Percentiles rank a stretch among this genome's conserved stretches.
Conservation (phyloP, 1,140 invertebrate genomes). For the Reticulitermes speratus region DNA sequence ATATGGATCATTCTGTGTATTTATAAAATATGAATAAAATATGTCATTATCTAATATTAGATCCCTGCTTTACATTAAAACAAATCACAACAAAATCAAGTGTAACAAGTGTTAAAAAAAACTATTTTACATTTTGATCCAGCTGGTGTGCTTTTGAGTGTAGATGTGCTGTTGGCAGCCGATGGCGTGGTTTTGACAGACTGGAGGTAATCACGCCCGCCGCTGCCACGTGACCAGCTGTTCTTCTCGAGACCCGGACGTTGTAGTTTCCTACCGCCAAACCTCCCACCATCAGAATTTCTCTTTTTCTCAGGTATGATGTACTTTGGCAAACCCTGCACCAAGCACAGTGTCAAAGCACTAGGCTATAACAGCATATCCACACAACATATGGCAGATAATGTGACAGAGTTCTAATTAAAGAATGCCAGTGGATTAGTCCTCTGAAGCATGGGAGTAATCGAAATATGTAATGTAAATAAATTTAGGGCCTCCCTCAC, state of each 20-base stretch:
- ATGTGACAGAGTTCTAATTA: no score
- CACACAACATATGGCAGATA: no score
- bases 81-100: neutral
- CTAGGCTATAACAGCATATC: no score
- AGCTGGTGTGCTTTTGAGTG: slow-evolving; percentile 8
- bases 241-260: slow-evolving; percentile 34
- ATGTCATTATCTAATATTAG: no score
- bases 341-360: neutral
- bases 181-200: neutral
- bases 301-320: slow-evolving; percentile 62
- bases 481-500: no score
- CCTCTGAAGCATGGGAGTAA: no score
- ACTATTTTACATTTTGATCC: slow-evolving; percentile 6
- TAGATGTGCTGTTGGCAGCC: neutral
- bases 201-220: neutral
- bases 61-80: neutral
- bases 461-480: no score
- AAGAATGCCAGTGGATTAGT: no score
- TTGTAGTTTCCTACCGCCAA: slow-evolving; percentile 27
- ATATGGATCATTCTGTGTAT: no score
- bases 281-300: slow-evolving; percentile 31
- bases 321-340: slow-evolving; percentile 68
- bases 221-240: slow-evolving; percentile 33
- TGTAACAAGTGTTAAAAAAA: neutral
- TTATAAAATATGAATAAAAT: no score